These are phyloP conservation scores for Allobates femoralis DNA, from an alignment of 2,797 vertebrate species.

Conservation along the genomic window DNA sequence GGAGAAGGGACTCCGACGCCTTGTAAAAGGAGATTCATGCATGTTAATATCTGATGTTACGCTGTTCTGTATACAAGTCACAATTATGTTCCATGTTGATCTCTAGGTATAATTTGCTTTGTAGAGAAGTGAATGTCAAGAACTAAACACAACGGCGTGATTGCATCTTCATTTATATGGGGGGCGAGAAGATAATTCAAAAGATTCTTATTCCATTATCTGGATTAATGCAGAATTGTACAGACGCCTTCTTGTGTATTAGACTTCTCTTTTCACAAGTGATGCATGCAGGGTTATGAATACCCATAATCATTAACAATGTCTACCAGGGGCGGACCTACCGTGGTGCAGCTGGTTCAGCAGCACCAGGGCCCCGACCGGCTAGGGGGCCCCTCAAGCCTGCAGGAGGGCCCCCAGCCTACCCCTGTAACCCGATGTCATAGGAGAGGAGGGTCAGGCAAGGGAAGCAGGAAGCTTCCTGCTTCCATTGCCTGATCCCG, in stretches of 20 bases:
- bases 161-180: not conserved
- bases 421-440: too few relatives aligned
- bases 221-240: not conserved
- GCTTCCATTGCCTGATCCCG: too few relatives aligned
- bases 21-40: conserved; percentile 5
- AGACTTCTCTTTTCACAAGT: too few relatives aligned
- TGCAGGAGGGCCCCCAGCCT: too few relatives aligned
- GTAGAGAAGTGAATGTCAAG: not conserved
- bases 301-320: not conserved
- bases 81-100: not conserved
- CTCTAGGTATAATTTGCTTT: not conserved
- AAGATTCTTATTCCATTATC: not conserved
- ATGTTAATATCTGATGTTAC: conserved; percentile 2
- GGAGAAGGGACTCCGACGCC: not conserved
- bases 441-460: too few relatives aligned
- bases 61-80: not conserved
- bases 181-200: not conserved
- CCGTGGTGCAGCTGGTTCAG: too few relatives aligned
- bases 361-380: too few relatives aligned
- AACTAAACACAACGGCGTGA: not conserved
- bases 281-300: not conserved
- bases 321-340: too few relatives aligned
- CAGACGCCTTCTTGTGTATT: not conserved
- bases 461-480: too few relatives aligned
- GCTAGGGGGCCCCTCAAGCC: too few relatives aligned